Percentiles rank a stretch among this genome's conserved stretches.
phyloP scores from a whole-genome alignment of 1,140 invertebrate species.

The Cydia strobilella region DNA sequence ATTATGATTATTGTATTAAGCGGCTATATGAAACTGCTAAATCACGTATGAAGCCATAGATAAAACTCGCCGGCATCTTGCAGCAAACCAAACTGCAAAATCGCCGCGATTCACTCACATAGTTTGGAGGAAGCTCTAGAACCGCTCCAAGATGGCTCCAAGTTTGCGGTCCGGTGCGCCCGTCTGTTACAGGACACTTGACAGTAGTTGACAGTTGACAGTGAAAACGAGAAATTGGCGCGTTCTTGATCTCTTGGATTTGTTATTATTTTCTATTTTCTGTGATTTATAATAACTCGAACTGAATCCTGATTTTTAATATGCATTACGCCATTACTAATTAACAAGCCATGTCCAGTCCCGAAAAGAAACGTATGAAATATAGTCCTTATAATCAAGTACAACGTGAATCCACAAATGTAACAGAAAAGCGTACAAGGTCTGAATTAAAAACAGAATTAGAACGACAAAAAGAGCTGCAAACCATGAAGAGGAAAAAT shows the following conservation, averaged over 20 bases:
- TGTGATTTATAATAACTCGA: neutral
- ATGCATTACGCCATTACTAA: neutral
- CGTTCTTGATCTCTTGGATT: neutral
- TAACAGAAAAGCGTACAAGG: conserved; percentile 3
- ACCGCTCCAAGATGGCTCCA: no score
- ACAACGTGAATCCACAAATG: neutral
- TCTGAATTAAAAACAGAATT: conserved; percentile 32
- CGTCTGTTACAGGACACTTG: no score
- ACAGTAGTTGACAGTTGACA: neutral
- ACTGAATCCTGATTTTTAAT: neutral
- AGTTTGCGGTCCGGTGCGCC: no score
- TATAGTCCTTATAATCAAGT: neutral
- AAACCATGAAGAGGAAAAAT: conserved; percentile 44
- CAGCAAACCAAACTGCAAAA: no score
- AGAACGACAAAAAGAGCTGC: conserved; percentile 36
- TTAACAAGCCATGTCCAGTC: conserved; percentile 13
- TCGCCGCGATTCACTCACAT: no score
- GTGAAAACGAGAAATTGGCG: conserved; percentile 5
- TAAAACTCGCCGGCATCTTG: no score
- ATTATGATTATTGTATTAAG: no score
- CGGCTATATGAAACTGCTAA: no score
- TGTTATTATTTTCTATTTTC: neutral
- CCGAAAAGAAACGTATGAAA: conserved; percentile 27
- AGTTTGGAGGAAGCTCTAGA: no score
- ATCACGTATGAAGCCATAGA: no score